Conservation (phyloP, 2,797 vertebrate species). For the Leptodactylus fallax region DNA sequence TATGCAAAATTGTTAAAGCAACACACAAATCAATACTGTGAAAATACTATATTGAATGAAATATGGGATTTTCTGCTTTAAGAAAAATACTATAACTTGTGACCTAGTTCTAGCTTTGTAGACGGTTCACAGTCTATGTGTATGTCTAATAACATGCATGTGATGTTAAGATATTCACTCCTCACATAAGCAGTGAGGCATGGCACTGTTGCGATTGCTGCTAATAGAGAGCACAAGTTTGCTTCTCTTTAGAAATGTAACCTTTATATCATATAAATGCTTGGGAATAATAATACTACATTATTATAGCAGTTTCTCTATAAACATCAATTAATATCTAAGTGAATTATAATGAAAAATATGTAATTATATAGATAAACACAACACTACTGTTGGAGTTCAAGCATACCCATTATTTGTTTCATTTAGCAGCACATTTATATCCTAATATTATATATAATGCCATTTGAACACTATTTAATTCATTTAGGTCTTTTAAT, state of each 20-base stretch:
- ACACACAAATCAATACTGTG: neutral
- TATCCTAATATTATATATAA: neutral
- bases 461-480: no score
- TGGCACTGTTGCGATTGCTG: conserved; percentile 6
- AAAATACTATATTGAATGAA: neutral
- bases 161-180: neutral
- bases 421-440: neutral
- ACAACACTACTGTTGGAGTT: neutral
- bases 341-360: neutral
- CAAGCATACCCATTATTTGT: neutral
- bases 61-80: neutral
- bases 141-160: neutral
- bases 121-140: neutral
- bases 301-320: neutral
- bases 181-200: neutral
- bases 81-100: neutral
- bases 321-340: neutral
- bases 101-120: neutral
- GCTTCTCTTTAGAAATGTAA: neutral
- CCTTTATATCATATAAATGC: neutral
- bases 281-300: neutral
- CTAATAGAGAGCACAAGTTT: neutral
- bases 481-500: no score
- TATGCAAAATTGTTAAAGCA: neutral
- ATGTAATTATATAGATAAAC: neutral